Evolutionary conservation across 2,113 vertebrate species (phyloP), one percentile per base, ranked within the genome.

Genomic region (Corythoichthys intestinalis): DNA sequence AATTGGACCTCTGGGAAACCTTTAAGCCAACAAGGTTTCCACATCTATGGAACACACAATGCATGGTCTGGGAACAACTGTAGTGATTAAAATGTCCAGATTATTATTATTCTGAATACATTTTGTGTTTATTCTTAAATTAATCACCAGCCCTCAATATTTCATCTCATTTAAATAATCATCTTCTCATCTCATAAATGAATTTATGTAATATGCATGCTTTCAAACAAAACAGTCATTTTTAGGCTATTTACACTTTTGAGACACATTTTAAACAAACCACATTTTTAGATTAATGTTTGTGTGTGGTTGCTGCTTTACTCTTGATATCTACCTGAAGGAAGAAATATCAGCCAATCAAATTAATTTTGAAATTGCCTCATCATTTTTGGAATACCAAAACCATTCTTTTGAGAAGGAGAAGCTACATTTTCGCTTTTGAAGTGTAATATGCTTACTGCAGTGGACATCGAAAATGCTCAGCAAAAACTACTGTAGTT

Each of bases 21-120:
- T 60, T 38, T 39, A 60, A 60, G 35, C 58, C 37, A 60, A n/a
- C 37, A 60, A 60, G 7, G 58, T 41, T 60, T 37, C 58, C 37
- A 39, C 37, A 38, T 14, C 58, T 41, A 60, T 37, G 7, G 15
- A 2, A 53, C 17, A 20, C 5, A 20, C 17, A n/a, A 17, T 7
- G 17, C 58, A 35, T 60, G 37, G 58, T 60, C 7, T 60, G 37
- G 58, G 14, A 9, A 38, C 37, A 41, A 60, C 14, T 39, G 58
- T 14, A 60, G 37, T 3, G 35, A 60, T 28, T 8, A 39, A 17
- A 59, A 59, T 37, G 14, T 59, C 34, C 35, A 39, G 14, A 60
- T 17, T 9, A 60, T 39, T 39, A 60, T 39, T 60, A 39, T 60
- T 60, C 14, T 60, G 6, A 39, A 37, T 37, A 15, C 0, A 6